Evolutionary conservation across 2,797 vertebrate genomes (phyloP).

Genomic region (Microcaecilia unicolor): DNA sequence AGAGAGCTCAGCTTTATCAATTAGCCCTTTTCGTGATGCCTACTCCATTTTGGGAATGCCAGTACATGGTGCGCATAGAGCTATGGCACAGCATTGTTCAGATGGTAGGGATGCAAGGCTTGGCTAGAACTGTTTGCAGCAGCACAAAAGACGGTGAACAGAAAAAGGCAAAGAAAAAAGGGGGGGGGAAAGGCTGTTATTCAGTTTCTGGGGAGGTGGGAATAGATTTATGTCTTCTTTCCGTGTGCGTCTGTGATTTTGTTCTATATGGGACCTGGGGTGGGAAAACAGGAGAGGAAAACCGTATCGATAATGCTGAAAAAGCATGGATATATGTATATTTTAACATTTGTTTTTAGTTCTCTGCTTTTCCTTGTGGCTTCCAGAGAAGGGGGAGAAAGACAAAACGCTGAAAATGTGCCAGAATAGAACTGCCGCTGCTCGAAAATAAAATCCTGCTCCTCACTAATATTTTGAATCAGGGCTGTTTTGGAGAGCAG

Average conservation of each 20-base stretch:
- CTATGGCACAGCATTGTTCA: neutral
- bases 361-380: neutral
- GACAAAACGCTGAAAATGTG: conserved; percentile 65
- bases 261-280: too few species aligned
- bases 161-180: too few species aligned
- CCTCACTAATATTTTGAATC: conserved; percentile 39
- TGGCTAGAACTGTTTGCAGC: conserved; percentile 24
- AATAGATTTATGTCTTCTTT: too few species aligned
- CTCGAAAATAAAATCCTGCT: conserved; percentile 35
- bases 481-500: conserved; percentile 24
- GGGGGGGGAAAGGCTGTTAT: too few species aligned
- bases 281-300: neutral
- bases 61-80: neutral
- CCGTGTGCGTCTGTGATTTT: too few species aligned
- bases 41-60: neutral
- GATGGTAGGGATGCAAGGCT: neutral
- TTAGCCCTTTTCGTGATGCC: too few species aligned
- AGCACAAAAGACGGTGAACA: too few species aligned
- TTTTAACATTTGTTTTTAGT: neutral
- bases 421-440: conserved; percentile 51
- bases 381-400: conserved; percentile 29
- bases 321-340: too few species aligned
- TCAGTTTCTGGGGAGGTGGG: conserved; percentile 9
- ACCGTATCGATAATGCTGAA: neutral
- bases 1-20: too few species aligned